Evolutionary conservation across 2,113 vertebrate species (phyloP).

Genomic region (Sylvietta virens): DNA sequence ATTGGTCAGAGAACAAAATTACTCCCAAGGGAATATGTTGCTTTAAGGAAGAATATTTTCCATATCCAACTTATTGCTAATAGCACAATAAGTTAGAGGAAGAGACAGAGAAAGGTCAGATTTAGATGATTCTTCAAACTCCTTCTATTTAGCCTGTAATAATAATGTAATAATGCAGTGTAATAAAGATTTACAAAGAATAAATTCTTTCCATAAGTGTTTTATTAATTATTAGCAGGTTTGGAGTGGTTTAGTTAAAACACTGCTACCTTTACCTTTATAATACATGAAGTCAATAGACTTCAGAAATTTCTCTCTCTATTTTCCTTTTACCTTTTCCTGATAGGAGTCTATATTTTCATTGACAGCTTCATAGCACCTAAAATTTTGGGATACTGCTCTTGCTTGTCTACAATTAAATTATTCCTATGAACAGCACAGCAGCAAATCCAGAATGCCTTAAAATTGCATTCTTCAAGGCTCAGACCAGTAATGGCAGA

Average conservation of each 20-base stretch:
- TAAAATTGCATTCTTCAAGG: not conserved
- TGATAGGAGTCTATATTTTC: not conserved
- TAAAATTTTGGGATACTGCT: not conserved
- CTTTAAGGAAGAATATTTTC: constrained; percentile 1
- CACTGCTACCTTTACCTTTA: not conserved
- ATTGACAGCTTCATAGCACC: not conserved
- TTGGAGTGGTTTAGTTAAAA: not conserved
- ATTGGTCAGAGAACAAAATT: constrained; percentile 1
- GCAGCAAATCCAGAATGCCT: not conserved
- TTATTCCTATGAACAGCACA: not conserved
- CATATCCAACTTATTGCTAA: not conserved
- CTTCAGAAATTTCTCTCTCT: not conserved
- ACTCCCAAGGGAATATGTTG: not conserved
- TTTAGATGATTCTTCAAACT: not conserved
- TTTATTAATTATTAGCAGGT: not conserved
- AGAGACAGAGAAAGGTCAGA: not conserved
- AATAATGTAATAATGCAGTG: not conserved
- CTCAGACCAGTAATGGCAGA: not conserved
- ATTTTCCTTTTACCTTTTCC: not conserved
- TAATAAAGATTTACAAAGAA: not conserved
- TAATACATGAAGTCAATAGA: not conserved
- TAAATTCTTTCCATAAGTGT: not conserved
- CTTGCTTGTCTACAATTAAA: not conserved
- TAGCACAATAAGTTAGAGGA: not conserved
- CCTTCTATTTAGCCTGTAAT: not conserved